A percentile compares a stretch with the other conserved stretches of the same genome.
phyloP scores from a whole-genome alignment of 2,888 invertebrate genomes.

The Esperia sulphurella region DNA sequence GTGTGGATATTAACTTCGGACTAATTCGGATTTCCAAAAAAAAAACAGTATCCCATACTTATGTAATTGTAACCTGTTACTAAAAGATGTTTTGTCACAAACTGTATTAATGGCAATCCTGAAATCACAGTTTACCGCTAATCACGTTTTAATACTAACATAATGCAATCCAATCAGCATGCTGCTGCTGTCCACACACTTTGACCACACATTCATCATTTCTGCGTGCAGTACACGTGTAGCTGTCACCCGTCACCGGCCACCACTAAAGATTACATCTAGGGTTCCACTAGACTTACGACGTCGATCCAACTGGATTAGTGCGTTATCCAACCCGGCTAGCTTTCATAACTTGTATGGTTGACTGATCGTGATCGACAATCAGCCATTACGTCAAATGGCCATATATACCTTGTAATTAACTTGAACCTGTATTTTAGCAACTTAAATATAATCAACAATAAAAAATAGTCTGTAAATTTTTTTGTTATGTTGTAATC shows the following conservation, averaged over 20 bases:
- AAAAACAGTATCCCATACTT: too few relatives aligned
- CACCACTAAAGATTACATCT: neutral
- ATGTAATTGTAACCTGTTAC: too few relatives aligned
- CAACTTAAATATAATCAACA: too few relatives aligned
- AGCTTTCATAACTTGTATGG: neutral
- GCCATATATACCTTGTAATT: neutral
- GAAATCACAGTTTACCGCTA: too few relatives aligned
- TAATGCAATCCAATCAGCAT: constrained; percentile 26
- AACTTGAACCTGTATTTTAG: neutral
- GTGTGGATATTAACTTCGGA: too few relatives aligned
- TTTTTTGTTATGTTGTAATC: too few relatives aligned
- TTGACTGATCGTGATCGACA: neutral
- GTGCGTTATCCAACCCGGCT: constrained; percentile 9
- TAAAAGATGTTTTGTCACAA: too few relatives aligned
- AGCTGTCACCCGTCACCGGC: neutral
- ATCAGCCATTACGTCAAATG: neutral
- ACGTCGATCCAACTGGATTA: constrained; percentile 8
- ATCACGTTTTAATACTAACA: constrained; percentile 16
- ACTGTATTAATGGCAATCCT: too few relatives aligned
- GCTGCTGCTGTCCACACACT: constrained; percentile 33
- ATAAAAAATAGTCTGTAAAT: too few relatives aligned
- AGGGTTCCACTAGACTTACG: neutral
- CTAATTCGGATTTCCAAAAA: too few relatives aligned
- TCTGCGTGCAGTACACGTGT: constrained; percentile 1
- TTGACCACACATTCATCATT: constrained; percentile 41